These are phyloP conservation scores for Epizoanthus illoricatus DNA, from an alignment of 92 coral and sea anemone genomes.

Conservation along the genomic window DNA sequence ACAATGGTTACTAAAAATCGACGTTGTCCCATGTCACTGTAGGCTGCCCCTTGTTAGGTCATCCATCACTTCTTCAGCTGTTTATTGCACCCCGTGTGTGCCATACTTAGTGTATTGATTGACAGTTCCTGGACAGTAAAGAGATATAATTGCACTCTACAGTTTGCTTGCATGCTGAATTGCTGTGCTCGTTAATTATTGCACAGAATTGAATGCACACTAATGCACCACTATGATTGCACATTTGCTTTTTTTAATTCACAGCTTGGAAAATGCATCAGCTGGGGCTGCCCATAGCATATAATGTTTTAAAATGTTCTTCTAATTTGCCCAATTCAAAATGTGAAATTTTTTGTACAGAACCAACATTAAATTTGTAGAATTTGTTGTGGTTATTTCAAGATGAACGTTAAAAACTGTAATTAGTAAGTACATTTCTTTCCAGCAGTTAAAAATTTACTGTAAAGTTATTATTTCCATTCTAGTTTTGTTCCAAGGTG, in stretches of 20 bases:
- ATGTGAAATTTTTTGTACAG: neutral
- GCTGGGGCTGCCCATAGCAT: neutral
- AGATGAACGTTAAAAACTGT: too few species aligned
- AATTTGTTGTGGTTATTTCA: too few species aligned
- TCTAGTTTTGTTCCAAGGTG: too few species aligned
- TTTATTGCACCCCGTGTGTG: too few species aligned
- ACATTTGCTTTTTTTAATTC: conserved; percentile 2
- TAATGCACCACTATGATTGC: conserved; percentile 12
- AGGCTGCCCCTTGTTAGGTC: too few species aligned
- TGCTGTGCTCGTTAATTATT: conserved; percentile 6
- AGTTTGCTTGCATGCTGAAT: conserved; percentile 25
- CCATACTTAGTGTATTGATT: neutral
- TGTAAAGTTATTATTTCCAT: too few species aligned
- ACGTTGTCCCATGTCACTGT: too few species aligned
- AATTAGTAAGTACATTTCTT: too few species aligned
- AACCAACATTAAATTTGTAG: too few species aligned
- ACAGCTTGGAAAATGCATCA: neutral
- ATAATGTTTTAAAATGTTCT: neutral
- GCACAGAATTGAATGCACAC: conserved; percentile 27
- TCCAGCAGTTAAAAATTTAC: too few species aligned
- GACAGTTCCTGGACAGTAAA: neutral
- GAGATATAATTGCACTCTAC: conserved; percentile 6
- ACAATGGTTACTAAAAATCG: too few species aligned
- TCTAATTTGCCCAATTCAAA: neutral
- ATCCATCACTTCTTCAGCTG: too few species aligned